Evolutionary conservation across 1,140 invertebrate genomes (phyloP).

Genomic region (Sitobion miscanthi): DNA sequence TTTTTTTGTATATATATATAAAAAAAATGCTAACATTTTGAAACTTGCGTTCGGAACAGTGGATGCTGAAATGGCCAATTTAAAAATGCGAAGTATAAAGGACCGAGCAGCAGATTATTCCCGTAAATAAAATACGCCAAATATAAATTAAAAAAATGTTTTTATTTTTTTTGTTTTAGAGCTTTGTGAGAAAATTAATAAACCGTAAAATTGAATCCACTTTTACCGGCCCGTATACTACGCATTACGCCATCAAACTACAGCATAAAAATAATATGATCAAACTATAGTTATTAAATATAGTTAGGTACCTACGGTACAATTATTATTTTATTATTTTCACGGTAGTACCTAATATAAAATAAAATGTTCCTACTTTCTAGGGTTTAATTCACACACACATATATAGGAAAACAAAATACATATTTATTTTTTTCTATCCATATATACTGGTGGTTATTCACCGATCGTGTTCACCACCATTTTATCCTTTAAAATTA

Average conservation of each 20-base stretch:
- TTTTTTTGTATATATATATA: not conserved
- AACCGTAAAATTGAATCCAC: not conserved
- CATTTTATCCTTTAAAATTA: no score
- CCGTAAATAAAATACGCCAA: not conserved
- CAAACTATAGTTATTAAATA: not conserved
- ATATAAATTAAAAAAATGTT: not conserved
- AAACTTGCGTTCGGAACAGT: not conserved
- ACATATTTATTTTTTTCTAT: not conserved
- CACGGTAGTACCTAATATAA: not conserved
- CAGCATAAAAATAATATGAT: constrained; percentile 16
- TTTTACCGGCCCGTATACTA: not conserved
- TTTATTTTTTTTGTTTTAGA: constrained; percentile 4
- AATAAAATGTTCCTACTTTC: not conserved
- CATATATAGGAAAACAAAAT: not conserved
- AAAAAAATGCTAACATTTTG: not conserved
- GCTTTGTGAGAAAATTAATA: constrained; percentile 12
- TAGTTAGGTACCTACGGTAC: not conserved
- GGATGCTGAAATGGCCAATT: not conserved
- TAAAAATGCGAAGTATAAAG: not conserved
- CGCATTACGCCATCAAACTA: not conserved
- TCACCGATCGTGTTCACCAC: no score
- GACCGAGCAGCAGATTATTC: not conserved
- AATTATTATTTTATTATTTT: constrained; percentile 2
- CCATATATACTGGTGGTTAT: no score
- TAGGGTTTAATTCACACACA: not conserved